Evolutionary conservation across 2,888 invertebrate genomes (phyloP), one percentile per base, ranked within the genome.

Genomic region (Salpingus planirostris): DNA sequence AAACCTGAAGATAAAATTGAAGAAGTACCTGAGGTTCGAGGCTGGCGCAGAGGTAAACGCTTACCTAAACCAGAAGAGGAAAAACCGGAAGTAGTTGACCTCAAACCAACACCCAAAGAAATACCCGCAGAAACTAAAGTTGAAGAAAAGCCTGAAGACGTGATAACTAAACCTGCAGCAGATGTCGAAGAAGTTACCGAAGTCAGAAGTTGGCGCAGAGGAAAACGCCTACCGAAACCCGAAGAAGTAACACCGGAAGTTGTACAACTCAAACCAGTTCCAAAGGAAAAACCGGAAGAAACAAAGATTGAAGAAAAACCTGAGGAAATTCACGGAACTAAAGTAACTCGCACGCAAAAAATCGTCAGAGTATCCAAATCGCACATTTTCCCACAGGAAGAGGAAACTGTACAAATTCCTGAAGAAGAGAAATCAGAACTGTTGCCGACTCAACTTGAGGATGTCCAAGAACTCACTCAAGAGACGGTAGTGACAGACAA

Each of bases 401-500:
- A 62, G 15, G 31, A 40, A 26, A 36, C 39, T 35, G 30, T 21
- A 6, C 18, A 23, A 6, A 33, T 38, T 24, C 28, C 31, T 12
- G 39, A 42, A 21, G 40, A 47, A 38, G 46, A 46, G 27, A 48
- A 52, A 41, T 47, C 49, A 8, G 59, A 57, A 45, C 38, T 60
- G 25, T 36, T 58, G 27, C 60, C 61, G 11, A 54, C 55, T 1
- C 50, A 55, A 48, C 36, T 61, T 13, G 55, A 56, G 40, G 63
- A 63, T 36, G 42, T 47, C 26, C 8, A 18, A 15, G 58, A 62
- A 15, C 44, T 48, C 39, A 25, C 30, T 18, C 46, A 43, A 44
- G 59, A 62, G 41, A 49, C 57, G 22, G 49, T 59, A 24, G 52
- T 49, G 18, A 31, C 38, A 13, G 45, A 49, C 28, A 42, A 36